Percentiles rank a stretch among this genome's conserved stretches.
Evolutionary conservation across 2,888 invertebrate species (phyloP).

Genomic region (Platerodrilus igneus): DNA sequence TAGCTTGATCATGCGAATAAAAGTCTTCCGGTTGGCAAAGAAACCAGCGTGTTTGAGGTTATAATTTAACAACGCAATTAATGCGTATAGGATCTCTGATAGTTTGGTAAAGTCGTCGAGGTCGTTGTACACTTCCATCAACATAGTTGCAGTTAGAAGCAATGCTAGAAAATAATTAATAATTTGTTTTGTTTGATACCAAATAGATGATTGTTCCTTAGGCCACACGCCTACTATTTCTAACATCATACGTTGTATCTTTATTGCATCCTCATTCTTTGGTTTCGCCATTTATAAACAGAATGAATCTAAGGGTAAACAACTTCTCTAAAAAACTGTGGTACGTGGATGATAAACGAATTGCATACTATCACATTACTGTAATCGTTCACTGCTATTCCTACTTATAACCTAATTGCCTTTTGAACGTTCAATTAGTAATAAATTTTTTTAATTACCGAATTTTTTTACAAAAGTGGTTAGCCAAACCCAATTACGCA

Average conservation of each 20-base stretch:
- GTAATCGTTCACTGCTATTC: too few relatives aligned
- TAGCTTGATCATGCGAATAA: constrained; percentile 8
- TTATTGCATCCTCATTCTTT: constrained; percentile 6
- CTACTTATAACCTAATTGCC: too few relatives aligned
- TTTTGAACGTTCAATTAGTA: too few relatives aligned
- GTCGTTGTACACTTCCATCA: constrained; percentile 10
- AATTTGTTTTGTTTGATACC: constrained; percentile 5
- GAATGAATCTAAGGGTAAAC: too few relatives aligned
- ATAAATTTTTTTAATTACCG: too few relatives aligned
- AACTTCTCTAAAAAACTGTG: too few relatives aligned
- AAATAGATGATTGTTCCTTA: constrained; percentile 1
- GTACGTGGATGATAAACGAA: too few relatives aligned
- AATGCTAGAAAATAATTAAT: constrained; percentile 5
- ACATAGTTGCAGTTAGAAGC: constrained; percentile 9
- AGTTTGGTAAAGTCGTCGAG: constrained; percentile 14
- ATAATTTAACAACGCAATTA: constrained; percentile 14
- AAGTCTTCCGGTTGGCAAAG: constrained; percentile 3
- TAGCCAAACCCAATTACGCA: too few relatives aligned
- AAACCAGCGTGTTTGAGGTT: constrained; percentile 11
- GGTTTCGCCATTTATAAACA: constrained; percentile 11
- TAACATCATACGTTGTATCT: constrained; percentile 13
- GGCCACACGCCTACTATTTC: constrained; percentile 14
- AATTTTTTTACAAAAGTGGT: too few relatives aligned
- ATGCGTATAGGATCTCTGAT: constrained; percentile 19
- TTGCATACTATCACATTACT: too few relatives aligned